Base-by-base conservation (phyloP, 2,888 invertebrate genomes). In the Dolichomitus sp. region DNA sequence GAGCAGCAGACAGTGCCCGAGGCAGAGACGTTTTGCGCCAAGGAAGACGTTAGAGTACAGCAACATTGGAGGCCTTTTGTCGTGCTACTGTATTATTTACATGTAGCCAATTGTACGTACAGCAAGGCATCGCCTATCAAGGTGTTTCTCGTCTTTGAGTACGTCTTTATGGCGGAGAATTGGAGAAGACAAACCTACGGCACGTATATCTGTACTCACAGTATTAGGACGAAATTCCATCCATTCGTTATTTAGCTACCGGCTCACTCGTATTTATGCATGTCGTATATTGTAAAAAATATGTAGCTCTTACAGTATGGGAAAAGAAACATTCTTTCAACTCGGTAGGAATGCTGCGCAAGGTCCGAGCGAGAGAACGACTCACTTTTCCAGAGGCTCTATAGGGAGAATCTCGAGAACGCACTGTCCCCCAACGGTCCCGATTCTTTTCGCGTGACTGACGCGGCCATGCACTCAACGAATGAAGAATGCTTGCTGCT, bases 61-160 rank as follows among this genome's bases (percentile, higher is more conserved):
- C 61, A 45, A 54, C 63, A 45, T 14, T 27, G 45, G 11, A 65
- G 81, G 85, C 82, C 89, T 89, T 90, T 89, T 86, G 88, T 89
- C 88, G 87, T 86, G 84, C 73, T 80, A 73, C 85, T 87, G 88
- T 90, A 89, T 91, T 92, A 90, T 92, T 91, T 92, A 89, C 90
- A 87, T 87, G 85, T 77, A 88, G 85, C 88, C 90, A 89, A 90
- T 89, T 89, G 89, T 86, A 86, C 84, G 54, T 78, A 82, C 76
- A 77, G 72, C 84, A 70, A 23, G 50, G 85, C 57, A 85, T 80
- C 48, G 61, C 82, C 73, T 73, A 80, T 81, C 54, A 68, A 40
- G 45, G 42, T 33, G 63, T 59, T 54, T 61, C n/a, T 48, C n/a
- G 48, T 61, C 17, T n/a, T 17, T 61, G 17, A 19, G 3, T 37